Conservation (phyloP, 2,113 vertebrate species). For the Taurulus bubalis region DNA sequence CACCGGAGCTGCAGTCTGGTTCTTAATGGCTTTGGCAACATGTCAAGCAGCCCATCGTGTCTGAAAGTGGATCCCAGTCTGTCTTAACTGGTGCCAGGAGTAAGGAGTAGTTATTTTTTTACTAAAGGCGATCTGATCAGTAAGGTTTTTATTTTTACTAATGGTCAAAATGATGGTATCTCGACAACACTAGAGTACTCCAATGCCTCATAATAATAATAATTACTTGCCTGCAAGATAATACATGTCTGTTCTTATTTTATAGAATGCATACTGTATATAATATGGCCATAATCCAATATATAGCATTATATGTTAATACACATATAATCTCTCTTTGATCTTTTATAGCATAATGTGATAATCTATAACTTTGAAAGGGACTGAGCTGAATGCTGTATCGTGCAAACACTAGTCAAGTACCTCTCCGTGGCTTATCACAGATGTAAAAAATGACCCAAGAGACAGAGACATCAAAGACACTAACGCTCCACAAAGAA, state of each 20-base stretch:
- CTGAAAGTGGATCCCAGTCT: slow-evolving; percentile 22
- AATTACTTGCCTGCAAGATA: background rate
- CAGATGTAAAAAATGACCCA: background rate
- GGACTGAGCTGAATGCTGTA: slow-evolving; percentile 42
- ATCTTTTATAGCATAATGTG: slow-evolving; percentile 53
- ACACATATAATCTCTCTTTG: slow-evolving; percentile 44
- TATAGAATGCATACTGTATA: slow-evolving; percentile 21
- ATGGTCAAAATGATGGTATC: background rate
- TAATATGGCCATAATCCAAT: slow-evolving; percentile 31
- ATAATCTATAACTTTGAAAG: slow-evolving; percentile 39
- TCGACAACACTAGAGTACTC: slow-evolving; percentile 24
- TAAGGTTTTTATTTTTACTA: background rate
- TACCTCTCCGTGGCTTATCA: slow-evolving; percentile 27
- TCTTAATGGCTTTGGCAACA: slow-evolving; percentile 3
- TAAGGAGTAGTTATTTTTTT: background rate
- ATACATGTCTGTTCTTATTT: slow-evolving; percentile 14
- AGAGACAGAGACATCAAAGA: slow-evolving; percentile 12
- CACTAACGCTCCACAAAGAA: background rate
- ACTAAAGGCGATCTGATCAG: background rate
- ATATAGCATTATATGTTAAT: slow-evolving; percentile 22
- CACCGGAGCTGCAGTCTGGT: slow-evolving; percentile 1
- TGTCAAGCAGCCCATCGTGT: slow-evolving; percentile 30
- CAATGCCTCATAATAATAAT: background rate
- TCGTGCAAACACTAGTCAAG: slow-evolving; percentile 35
- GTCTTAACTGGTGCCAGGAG: slow-evolving; percentile 2